A percentile compares a stretch with the other conserved stretches of the same genome.
These are phyloP conservation scores for Carollia perspicillata DNA, from an alignment of 2,113 vertebrate genomes.

Conservation along the genomic window DNA sequence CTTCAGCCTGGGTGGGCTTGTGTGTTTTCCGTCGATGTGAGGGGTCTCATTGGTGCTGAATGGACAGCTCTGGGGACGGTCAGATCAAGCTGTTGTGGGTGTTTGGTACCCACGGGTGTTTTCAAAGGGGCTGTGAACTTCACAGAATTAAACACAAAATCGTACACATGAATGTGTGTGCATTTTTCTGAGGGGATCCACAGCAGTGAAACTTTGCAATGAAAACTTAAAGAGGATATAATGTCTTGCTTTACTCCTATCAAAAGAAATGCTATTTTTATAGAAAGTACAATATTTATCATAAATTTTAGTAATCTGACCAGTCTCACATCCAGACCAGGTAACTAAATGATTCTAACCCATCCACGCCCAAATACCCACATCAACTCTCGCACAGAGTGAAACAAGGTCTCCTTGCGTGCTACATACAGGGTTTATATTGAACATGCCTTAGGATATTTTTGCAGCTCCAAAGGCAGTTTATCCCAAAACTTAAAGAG, in stretches of 20 bases:
- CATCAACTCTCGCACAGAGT: background rate
- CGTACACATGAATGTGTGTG: background rate
- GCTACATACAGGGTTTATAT: background rate
- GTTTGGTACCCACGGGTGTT: background rate
- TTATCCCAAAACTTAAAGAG: background rate
- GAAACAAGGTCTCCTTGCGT: background rate
- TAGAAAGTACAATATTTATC: background rate
- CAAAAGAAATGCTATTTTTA: conserved; percentile 6
- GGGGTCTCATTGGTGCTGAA: background rate
- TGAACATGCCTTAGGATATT: background rate
- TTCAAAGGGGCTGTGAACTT: background rate
- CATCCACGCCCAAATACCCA: background rate
- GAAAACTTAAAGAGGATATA: background rate
- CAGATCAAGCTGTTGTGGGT: no score
- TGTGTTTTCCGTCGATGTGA: background rate
- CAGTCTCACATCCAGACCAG: background rate
- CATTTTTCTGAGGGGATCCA: background rate
- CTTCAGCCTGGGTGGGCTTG: background rate
- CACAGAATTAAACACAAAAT: background rate
- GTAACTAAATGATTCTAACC: background rate
- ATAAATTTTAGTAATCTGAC: background rate
- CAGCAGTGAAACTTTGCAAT: background rate
- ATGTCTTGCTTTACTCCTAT: background rate
- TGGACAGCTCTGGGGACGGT: conserved; percentile 12
- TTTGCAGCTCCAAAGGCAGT: background rate